phyloP scores from a whole-genome alignment of 2,113 vertebrate species.

The Okapia johnstoni region DNA sequence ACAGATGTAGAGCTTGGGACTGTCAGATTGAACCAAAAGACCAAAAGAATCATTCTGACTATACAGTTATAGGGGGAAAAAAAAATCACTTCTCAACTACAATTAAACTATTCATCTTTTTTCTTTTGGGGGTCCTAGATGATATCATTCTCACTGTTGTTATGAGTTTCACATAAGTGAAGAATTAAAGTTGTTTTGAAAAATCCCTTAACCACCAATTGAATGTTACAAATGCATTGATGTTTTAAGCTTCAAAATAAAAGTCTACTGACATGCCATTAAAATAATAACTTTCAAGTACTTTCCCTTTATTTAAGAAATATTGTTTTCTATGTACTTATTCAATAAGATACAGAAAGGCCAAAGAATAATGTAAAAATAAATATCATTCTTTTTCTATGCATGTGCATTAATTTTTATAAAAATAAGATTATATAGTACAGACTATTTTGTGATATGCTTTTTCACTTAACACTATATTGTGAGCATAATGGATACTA shows the following conservation, averaged over 20 bases:
- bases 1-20: not conserved
- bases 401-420: not conserved
- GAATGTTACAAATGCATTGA: not conserved
- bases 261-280: not conserved
- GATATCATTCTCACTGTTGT: not conserved
- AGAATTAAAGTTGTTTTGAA: not conserved
- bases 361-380: not conserved
- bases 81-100: not conserved
- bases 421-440: not conserved
- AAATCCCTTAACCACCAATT: not conserved
- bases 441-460: not conserved
- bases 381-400: not conserved
- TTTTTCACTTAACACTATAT: not conserved
- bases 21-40: not conserved
- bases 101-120: not conserved
- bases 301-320: conserved; percentile 2
- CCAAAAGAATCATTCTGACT: not conserved
- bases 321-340: not conserved
- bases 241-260: conserved; percentile 14
- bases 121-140: not conserved
- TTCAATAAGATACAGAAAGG: not conserved
- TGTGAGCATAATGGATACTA: not conserved
- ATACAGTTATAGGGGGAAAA: not conserved
- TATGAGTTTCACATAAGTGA: conserved; percentile 10
- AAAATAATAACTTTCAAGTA: not conserved